Evolutionary conservation across 1,140 invertebrate genomes (phyloP).

Genomic region (Leptonema lineaticorne): DNA sequence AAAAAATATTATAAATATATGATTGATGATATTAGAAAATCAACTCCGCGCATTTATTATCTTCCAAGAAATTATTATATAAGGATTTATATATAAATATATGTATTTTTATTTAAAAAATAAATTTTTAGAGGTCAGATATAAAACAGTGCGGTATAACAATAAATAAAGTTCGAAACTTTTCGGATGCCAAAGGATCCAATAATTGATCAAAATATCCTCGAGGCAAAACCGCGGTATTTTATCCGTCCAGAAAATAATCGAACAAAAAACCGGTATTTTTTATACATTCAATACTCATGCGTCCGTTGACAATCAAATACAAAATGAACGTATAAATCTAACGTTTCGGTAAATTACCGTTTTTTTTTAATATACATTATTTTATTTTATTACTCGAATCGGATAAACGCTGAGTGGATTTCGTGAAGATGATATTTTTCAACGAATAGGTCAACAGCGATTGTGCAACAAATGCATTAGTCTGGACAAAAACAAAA

Average conservation of each 20-base stretch:
- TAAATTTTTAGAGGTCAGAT: not conserved
- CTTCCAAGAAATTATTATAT: not conserved
- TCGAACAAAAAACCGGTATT: not conserved
- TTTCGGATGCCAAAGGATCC: constrained; percentile 12
- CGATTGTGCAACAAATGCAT: not conserved
- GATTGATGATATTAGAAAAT: not conserved
- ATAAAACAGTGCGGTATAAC: constrained; percentile 6
- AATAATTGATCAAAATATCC: constrained; percentile 13
- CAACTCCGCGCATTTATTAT: not conserved
- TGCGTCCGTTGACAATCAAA: not conserved
- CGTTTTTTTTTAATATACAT: too few species aligned
- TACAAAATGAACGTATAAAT: not conserved
- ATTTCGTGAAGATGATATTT: not conserved
- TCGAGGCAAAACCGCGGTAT: not conserved
- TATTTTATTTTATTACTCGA: too few species aligned
- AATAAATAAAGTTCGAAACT: constrained; percentile 2
- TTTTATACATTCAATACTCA: not conserved
- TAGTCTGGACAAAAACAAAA: not conserved
- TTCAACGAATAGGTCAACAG: not conserved
- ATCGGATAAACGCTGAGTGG: not conserved
- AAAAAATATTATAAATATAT: not conserved
- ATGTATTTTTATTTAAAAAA: not conserved
- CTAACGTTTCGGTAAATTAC: not conserved
- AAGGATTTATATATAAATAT: not conserved
- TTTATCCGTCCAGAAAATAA: too few species aligned